phyloP scores from a whole-genome alignment of 2,888 invertebrate genomes.

The Corythucha ciliata region DNA sequence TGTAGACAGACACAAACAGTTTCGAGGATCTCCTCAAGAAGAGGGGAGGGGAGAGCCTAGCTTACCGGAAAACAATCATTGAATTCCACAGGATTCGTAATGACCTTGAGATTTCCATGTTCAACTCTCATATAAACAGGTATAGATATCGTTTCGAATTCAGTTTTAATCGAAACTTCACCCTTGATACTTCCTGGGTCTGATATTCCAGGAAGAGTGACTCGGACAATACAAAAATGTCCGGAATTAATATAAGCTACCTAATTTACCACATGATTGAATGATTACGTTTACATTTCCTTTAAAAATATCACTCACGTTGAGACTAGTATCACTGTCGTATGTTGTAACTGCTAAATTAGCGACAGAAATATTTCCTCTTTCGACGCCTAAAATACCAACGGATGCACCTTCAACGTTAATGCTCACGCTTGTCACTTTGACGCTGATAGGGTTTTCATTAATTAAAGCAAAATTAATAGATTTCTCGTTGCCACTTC shows the following conservation, averaged over 20 bases:
- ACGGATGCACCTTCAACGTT: constrained; percentile 51
- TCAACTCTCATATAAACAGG: constrained; percentile 68
- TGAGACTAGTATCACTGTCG: constrained; percentile 19
- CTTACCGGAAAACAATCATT: constrained; percentile 73
- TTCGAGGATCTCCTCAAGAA: background rate
- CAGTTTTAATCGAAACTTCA: constrained; percentile 62
- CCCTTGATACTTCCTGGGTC: constrained; percentile 59
- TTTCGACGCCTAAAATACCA: constrained; percentile 48
- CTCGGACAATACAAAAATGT: constrained; percentile 59
- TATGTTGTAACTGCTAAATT: constrained; percentile 18
- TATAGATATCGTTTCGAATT: constrained; percentile 57
- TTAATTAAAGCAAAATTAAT: constrained; percentile 64
- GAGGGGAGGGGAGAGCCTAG: background rate
- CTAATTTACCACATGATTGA: constrained; percentile 11
- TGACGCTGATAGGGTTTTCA: constrained; percentile 63
- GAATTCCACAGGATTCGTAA: constrained; percentile 58
- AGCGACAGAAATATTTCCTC: constrained; percentile 41
- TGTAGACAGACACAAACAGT: constrained; percentile 39
- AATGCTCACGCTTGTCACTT: constrained; percentile 50
- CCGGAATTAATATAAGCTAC: constrained; percentile 46
- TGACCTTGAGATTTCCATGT: constrained; percentile 59
- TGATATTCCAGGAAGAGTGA: constrained; percentile 58
- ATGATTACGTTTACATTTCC: constrained; percentile 32
- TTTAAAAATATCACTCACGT: constrained; percentile 20
- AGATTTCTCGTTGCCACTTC: constrained; percentile 55